Evolutionary conservation across 2,113 vertebrate genomes (phyloP), one percentile per base, ranked within the genome.

Genomic region (Butorides virescens): DNA sequence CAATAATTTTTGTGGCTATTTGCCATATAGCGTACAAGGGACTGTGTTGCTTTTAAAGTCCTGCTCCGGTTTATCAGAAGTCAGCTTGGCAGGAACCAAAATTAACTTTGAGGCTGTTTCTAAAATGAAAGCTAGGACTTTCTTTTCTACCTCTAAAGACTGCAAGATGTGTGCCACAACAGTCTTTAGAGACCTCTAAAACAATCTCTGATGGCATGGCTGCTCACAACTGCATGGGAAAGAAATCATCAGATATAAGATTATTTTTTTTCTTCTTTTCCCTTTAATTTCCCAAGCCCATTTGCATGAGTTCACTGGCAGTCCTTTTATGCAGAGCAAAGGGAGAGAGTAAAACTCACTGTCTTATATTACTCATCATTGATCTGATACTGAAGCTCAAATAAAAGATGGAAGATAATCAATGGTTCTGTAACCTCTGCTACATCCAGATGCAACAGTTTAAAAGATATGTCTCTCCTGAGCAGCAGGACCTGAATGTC

Each of bases 401-500:
- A 72, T 75, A 49, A 27, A 93, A 92, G n/a, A 62, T 44, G 32
- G 55, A 86, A 65, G 36, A 65, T 16, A 75, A 79, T 59, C 46
- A 37, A 13, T 53, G 36, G 13, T 72, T 92, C 68, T 50, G n/a
- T 61, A 94, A 83, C 6, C 32, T 75, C 56, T 67, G 42, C 59
- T 53, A 42, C 2, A 5, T 44, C 30, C 49, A 95, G 55, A 93
- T 71, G 32, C 46, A 92, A 55, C 9, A 59, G 52, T 83, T 92
- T 77, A 52, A 82, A 92, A 92, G 63, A 88, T n/a, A 37, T 1
- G 6, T 53, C 21, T 80, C 72, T 61, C 29, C 84, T 77, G 67
- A 94, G 67, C 49, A 74, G 46, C 59, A 72, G 65, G 88, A 91
- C 88, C 90, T 94, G 92, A 95, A 97, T 91, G 88, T 96, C 92